Conservation (phyloP, 2,888 invertebrate genomes). For the Ormyrus nitidulus region DNA sequence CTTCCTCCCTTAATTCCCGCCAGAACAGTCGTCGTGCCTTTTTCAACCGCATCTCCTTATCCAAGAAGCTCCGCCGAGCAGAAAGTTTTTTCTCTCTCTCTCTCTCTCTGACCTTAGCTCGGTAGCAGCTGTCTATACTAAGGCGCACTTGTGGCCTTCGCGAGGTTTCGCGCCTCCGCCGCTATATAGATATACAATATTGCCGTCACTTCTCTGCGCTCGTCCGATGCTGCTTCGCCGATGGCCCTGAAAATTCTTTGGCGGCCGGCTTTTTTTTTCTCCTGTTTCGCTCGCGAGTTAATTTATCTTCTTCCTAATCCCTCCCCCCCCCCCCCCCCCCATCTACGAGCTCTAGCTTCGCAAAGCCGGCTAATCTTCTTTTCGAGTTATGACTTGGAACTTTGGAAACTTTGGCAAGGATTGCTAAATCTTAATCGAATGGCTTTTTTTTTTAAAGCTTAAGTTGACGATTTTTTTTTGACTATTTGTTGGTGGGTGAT, state of each 20-base stretch:
- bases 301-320: slow-evolving; percentile 24
- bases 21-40: slow-evolving; percentile 7
- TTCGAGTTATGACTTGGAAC: background rate
- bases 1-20: background rate
- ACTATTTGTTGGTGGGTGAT: background rate
- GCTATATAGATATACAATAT: background rate
- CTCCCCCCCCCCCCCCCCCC: no score
- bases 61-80: background rate
- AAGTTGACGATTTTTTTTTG: background rate
- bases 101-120: slow-evolving; percentile 21
- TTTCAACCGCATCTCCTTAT: background rate
- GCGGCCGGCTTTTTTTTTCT: background rate
- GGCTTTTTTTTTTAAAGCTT: slow-evolving; percentile 11
- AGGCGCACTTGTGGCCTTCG: slow-evolving; percentile 40
- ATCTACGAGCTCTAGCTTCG: no score
- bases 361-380: slow-evolving; percentile 1
- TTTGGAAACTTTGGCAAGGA: background rate
- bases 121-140: slow-evolving; percentile 24
- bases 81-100: slow-evolving; percentile 12
- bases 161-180: slow-evolving; percentile 14
- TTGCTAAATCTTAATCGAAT: background rate
- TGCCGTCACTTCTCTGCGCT: background rate
- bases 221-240: background rate
- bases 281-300: slow-evolving; percentile 1
- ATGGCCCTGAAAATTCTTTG: slow-evolving; percentile 37